Conservation (phyloP, 2,888 invertebrate genomes). For the Toxonevra muliebris region DNA sequence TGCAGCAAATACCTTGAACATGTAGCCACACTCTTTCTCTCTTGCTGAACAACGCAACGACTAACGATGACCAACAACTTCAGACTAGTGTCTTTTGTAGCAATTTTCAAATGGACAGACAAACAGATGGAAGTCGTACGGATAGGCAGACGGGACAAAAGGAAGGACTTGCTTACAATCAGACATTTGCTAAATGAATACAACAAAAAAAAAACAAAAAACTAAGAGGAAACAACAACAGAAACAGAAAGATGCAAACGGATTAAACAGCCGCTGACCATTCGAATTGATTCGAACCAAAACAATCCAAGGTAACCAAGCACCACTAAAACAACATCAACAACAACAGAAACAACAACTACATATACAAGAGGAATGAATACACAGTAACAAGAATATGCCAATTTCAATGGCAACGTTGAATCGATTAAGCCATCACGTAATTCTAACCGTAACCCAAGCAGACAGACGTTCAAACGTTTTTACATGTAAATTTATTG, state of each 20-base stretch:
- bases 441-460: constrained; percentile 49
- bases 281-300: constrained; percentile 34
- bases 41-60: too few species aligned
- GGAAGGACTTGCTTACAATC: background rate
- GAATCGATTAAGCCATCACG: constrained; percentile 54
- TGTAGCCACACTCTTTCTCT: constrained; percentile 17
- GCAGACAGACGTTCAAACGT: constrained; percentile 40
- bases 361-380: background rate
- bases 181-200: too few species aligned
- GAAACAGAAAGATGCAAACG: constrained; percentile 12
- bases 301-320: constrained; percentile 1
- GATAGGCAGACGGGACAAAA: background rate
- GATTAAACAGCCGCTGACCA: constrained; percentile 37
- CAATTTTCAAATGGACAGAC: background rate
- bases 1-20: constrained; percentile 23
- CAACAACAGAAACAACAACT: constrained; percentile 13
- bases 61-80: too few species aligned
- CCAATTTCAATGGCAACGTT: constrained; percentile 21
- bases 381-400: background rate
- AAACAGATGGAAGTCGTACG: background rate
- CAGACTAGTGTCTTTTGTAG: background rate
- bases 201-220: too few species aligned
- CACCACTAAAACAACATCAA: constrained; percentile 9
- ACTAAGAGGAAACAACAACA: background rate
- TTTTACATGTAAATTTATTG: constrained; percentile 52